Evolutionary conservation across 2,888 invertebrate genomes (phyloP), one percentile per base, ranked within the genome.

Genomic region (Sericinus montela): DNA sequence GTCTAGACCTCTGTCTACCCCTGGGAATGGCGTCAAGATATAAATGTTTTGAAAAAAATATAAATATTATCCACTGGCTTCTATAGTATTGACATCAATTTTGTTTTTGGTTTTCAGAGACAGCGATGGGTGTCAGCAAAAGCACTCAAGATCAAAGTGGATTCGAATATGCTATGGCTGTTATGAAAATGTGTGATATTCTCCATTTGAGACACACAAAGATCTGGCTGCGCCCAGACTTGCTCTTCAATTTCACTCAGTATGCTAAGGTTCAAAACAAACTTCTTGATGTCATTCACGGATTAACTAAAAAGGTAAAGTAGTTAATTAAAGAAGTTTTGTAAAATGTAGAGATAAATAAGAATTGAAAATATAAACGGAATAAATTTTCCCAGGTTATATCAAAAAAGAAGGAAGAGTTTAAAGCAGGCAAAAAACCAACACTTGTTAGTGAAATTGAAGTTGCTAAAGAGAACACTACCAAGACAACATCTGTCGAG

Each of bases 121-220:
- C 96, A 30, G 96, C 95, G 0, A 96, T 96, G 96, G 96, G 96
- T 43, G 95, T 96, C 0, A 95, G 94, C 62, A 95, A 95, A 73
- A 91, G 90, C 56, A 95, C 95, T 0, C 95, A 95, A 78, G 94
- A 93, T 59, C 92, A 92, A 69, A 94, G 94, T 55, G 95, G 95
- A 32, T 94, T 92, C 64, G 95, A 95, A 77, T 96, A 95, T 63
- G 95, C 95, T 0, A 92, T 94, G 92, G 95, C 95, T 54, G 95
- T 96, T 3, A 95, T 95, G 95, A 95, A 95, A 70, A 94, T 96
- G 95, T 95, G 95, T 65, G 95, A 95, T 63, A 95, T 96, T 60
- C 90, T 96, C 0, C 95, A 96, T 67, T 80, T 95, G 53, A 93
- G 96, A 60, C 95, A 95, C 63, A 94, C 95, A 25, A 94, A 94